phyloP scores from a whole-genome alignment of 2,888 invertebrate genomes.

The Sinentomon sp. region DNA sequence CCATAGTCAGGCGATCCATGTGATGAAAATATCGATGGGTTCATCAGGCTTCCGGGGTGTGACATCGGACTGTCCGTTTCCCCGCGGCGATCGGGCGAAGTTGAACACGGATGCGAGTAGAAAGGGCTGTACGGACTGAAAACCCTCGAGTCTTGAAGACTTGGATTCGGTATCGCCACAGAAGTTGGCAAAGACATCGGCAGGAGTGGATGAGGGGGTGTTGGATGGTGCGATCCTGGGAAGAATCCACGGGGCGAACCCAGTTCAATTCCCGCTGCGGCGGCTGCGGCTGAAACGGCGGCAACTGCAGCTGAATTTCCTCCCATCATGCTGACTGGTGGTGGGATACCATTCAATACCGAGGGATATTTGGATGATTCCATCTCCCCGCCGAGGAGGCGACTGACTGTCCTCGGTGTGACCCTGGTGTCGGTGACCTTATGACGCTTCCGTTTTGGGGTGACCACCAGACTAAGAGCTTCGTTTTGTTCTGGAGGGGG shows the following conservation, averaged over 20 bases:
- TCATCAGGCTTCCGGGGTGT: conserved; percentile 55
- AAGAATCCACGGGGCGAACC: too few relatives aligned
- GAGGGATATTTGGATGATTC: too few relatives aligned
- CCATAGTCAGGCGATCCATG: conserved; percentile 46
- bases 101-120: conserved; percentile 32
- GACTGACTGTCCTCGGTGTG: conserved; percentile 64
- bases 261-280: conserved; percentile 5
- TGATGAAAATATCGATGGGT: conserved; percentile 55
- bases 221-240: conserved; percentile 24
- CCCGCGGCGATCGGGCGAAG: conserved; percentile 26
- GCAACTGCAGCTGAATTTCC: too few relatives aligned
- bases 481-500: too few relatives aligned
- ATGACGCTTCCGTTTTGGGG: conserved; percentile 84
- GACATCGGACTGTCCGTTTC: conserved; percentile 38
- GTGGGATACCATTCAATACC: too few relatives aligned
- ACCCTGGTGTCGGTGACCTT: conserved; percentile 88
- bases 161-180: conserved; percentile 87
- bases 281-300: conserved; percentile 5
- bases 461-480: conserved; percentile 76
- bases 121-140: conserved; percentile 76
- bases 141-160: conserved; percentile 76
- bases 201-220: conserved; percentile 40
- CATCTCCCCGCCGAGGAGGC: conserved; percentile 59
- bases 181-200: conserved; percentile 72
- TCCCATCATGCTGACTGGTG: too few relatives aligned